Base-by-base conservation (phyloP, 2,888 invertebrate genomes). In the Drosophila ochracea region DNA sequence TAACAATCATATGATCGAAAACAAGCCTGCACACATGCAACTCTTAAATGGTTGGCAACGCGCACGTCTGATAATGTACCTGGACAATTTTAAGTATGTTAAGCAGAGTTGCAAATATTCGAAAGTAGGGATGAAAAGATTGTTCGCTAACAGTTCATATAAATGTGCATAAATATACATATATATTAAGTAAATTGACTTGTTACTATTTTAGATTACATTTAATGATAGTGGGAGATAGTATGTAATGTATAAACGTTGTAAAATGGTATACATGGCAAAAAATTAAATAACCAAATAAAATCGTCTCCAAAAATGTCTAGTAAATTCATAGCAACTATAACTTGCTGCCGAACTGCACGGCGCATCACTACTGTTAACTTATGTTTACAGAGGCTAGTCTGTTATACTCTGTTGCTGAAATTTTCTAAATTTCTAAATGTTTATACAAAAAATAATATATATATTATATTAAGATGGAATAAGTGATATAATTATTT, bases 1-100 rank as follows among this genome's bases (percentile, higher is more conserved):
- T 39, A 62, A 19, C 11, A 69, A 77, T 80, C 78, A 78, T 76
- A 80, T 78, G 78, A 78, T 80, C 28, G 50, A 21, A 58, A 71
- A 64, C 76, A 68, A 16, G 21, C 63, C 79, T 78, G 77, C 21
- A 63, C 39, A 52, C 52, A 13, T 13, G 10, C 10, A 43, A n/a
- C 5, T 19, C 37, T 47, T 13, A 10, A 10, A 49, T 50, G 21
- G 66, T 54, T 76, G 76, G 69, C 64, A 80, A 50, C 37, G 57
- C 52, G 37, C 10, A 33, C 4, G 1, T 10, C 25, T 3, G 21
- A 6, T 30, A 31, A 57, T 71, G 71, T 71, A 55, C 63, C n/a
- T 35, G 41, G 6, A 49, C 67, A 58, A 25, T 41, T 47, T 11
- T 11, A 53, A n/a, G 11, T 55, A 19, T 69, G 59, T 69, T 68